Evolutionary conservation across 2,113 vertebrate genomes (phyloP).

Genomic region (Cottus gobio): DNA sequence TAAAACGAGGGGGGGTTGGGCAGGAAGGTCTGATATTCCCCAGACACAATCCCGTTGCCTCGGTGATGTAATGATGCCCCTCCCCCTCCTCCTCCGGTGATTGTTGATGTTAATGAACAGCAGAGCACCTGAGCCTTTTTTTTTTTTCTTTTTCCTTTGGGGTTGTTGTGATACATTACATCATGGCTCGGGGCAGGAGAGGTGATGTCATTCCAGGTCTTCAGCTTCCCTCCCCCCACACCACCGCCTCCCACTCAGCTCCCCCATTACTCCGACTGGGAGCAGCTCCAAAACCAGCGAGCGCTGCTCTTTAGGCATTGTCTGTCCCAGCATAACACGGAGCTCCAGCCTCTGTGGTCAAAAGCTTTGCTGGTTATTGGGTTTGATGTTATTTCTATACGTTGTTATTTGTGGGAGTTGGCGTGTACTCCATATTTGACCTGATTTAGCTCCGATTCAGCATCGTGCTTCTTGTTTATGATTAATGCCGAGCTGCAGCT

Average conservation of each 20-base stretch:
- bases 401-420: not conserved
- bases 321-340: slow-evolving; percentile 34
- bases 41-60: slow-evolving; percentile 63
- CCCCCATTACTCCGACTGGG: slow-evolving; percentile 58
- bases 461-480: not conserved
- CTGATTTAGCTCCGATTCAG: not conserved
- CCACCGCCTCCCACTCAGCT: slow-evolving; percentile 53
- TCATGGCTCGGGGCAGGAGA: slow-evolving; percentile 73
- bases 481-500: not conserved
- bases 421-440: not conserved
- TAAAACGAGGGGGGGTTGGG: slow-evolving; percentile 35
- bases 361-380: slow-evolving; percentile 1
- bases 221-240: slow-evolving; percentile 54
- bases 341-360: slow-evolving; percentile 26
- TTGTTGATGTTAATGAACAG: slow-evolving; percentile 70
- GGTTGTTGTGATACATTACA: slow-evolving; percentile 82
- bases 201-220: slow-evolving; percentile 82
- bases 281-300: slow-evolving; percentile 54
- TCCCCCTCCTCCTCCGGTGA: slow-evolving; percentile 31
- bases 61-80: slow-evolving; percentile 80
- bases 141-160: too few relatives aligned
- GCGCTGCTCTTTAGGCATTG: slow-evolving; percentile 54
- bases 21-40: slow-evolving; percentile 61
- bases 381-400: not conserved
- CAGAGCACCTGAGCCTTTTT: slow-evolving; percentile 77